Conservation (phyloP, 2,888 invertebrate species). For the Euspilapteryx auroguttella region DNA sequence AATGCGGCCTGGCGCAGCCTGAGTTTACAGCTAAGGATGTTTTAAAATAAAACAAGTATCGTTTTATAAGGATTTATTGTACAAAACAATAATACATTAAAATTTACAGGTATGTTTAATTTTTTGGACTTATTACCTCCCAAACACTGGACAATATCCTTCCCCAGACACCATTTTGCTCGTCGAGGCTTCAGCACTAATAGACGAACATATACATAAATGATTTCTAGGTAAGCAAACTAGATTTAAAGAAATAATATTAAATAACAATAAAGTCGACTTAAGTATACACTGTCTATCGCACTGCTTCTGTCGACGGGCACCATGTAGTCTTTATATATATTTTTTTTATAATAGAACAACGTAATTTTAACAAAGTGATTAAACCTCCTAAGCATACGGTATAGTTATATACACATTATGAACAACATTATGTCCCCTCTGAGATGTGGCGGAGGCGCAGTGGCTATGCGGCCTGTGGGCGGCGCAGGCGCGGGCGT, state of each 20-base stretch:
- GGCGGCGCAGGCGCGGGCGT: neutral
- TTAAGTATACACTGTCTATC: constrained; percentile 58
- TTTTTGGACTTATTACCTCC: constrained; percentile 54
- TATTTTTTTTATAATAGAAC: constrained; percentile 20
- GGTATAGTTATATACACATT: constrained; percentile 56
- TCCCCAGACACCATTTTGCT: constrained; percentile 60
- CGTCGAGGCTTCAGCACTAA: constrained; percentile 60
- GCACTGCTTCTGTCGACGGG: constrained; percentile 58
- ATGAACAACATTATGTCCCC: constrained; percentile 46
- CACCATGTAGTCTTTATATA: constrained; percentile 54
- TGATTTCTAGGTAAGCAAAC: constrained; percentile 58
- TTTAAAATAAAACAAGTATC: constrained; percentile 12
- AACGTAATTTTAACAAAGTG: constrained; percentile 55
- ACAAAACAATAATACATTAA: constrained; percentile 65
- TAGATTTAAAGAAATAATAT: constrained; percentile 47
- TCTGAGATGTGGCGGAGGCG: constrained; percentile 32
- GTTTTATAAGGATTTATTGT: constrained; percentile 64
- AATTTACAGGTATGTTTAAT: constrained; percentile 64
- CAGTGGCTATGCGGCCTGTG: constrained; percentile 9
- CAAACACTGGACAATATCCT: constrained; percentile 58
- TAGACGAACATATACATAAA: constrained; percentile 35
- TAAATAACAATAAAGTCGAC: constrained; percentile 54
- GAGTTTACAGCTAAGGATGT: neutral
- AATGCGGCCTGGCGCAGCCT: no score
- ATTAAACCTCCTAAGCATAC: constrained; percentile 59